Evolutionary conservation across 2,797 vertebrate genomes (phyloP).

Genomic region (Cyprinodon diabolis): DNA sequence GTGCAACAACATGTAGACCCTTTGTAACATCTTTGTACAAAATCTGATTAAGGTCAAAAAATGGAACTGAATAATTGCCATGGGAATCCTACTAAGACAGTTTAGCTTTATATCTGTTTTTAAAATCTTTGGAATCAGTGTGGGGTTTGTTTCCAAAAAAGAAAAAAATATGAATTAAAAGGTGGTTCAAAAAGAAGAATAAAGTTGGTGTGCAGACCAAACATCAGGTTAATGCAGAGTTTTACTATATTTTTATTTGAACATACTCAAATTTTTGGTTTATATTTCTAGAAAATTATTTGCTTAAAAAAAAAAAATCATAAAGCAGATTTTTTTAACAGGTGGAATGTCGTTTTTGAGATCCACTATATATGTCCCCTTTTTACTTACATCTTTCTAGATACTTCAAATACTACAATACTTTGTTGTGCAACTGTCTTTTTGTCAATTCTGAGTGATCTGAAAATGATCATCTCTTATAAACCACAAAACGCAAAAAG

Average conservation of each 20-base stretch:
- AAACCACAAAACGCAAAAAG: neutral
- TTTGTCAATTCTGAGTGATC: slow-evolving; percentile 9
- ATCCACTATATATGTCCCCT: neutral
- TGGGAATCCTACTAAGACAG: too few species aligned
- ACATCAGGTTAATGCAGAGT: too few species aligned
- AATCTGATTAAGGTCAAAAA: too few species aligned
- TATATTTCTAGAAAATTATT: neutral
- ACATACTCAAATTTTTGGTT: neutral
- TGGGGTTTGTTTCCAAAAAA: neutral
- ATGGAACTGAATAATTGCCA: too few species aligned
- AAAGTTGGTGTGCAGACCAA: too few species aligned
- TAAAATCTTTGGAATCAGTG: neutral
- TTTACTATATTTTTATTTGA: neutral
- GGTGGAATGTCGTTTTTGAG: neutral
- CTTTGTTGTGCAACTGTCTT: neutral
- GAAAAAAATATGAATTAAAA: neutral
- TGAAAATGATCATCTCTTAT: neutral
- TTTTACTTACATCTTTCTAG: neutral
- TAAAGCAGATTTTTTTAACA: too few species aligned
- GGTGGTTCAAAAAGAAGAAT: neutral
- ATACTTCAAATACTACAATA: neutral
- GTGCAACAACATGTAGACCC: neutral
- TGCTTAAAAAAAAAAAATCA: neutral
- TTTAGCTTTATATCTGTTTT: neutral
- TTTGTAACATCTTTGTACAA: neutral